Conservation (phyloP, 2,113 vertebrate species). For the Lamprotornis superbus region DNA sequence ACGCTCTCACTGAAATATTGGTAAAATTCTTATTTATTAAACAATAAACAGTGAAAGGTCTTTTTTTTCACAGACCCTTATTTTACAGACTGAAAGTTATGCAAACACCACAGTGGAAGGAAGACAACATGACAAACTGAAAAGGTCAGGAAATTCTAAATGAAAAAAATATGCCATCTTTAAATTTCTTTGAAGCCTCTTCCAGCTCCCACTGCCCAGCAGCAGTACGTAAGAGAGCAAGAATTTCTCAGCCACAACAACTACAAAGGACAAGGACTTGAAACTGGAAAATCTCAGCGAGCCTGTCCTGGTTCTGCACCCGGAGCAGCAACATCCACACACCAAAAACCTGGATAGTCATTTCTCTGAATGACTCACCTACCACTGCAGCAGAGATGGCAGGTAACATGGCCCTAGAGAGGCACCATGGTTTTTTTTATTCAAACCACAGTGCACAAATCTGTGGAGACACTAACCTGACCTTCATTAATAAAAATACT, state of each 20-base stretch:
- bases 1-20: not conserved
- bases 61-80: constrained; percentile 5
- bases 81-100: constrained; percentile 29
- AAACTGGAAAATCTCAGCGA: not conserved
- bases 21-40: not conserved
- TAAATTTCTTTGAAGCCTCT: constrained; percentile 47
- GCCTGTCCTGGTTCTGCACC: not conserved
- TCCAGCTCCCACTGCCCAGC: constrained; percentile 13
- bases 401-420: not conserved
- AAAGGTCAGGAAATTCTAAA: constrained; percentile 53
- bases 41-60: not conserved
- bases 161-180: constrained; percentile 2
- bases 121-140: constrained; percentile 8
- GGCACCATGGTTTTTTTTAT: not conserved
- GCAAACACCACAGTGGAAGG: not conserved
- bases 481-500: not conserved
- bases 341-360: accelerated
- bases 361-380: not conserved
- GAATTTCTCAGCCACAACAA: not conserved
- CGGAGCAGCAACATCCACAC: not conserved
- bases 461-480: not conserved
- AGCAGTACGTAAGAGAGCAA: not conserved
- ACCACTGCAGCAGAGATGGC: not conserved
- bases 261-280: not conserved
- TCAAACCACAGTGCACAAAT: not conserved